Evolutionary conservation across 2,797 vertebrate species (phyloP), one percentile per base, ranked within the genome.

Genomic region (Falco naumanni): DNA sequence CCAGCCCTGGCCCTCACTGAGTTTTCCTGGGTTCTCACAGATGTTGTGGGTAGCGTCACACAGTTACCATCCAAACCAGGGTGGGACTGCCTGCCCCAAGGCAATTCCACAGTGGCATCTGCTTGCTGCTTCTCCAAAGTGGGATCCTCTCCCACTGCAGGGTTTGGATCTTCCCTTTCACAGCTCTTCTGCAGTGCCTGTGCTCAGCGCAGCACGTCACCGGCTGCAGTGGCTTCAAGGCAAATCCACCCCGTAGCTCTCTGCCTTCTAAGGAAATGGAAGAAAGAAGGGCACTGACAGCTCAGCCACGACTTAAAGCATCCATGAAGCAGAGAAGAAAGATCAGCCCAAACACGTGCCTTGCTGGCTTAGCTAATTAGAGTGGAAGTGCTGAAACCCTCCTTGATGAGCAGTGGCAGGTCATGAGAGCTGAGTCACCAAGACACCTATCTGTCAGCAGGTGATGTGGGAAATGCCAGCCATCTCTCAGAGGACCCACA

Each of bases 401-500:
- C 47, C 78, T 26, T 48, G 54, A 63, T 54, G 78, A 93, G 88
- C 15, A 2, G 50, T 37, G 71, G 17, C 39, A 51, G 21, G 50
- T 86, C 75, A 53, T 21, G 57, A 48, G 68, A 89, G 64, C 57
- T 87, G 89, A 96, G 65, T 96, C 94, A 95, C 34, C 61, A 20
- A 16, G 57, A 87, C 51, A 89, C 41, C 47, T 53, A 26, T 45
- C 78, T 76, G 90, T 81, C 90, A 93, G 78, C 87, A 92, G 88
- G 84, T 92, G 84, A 70, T 59, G 15, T 37, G 75, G 88, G 75
- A 90, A 59, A 69, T 5, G 48, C 16, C 92, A 83, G 34, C 16
- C 37, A 4, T 17, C 72, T 50, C 91, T 50, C 65, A 43, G 51
- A 59, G 57, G 48, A 59, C 8, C 37, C 8, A 10, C 65, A 61